Evolutionary conservation across 2,797 vertebrate genomes (phyloP).

Genomic region (Tympanoctomys barrerae): DNA sequence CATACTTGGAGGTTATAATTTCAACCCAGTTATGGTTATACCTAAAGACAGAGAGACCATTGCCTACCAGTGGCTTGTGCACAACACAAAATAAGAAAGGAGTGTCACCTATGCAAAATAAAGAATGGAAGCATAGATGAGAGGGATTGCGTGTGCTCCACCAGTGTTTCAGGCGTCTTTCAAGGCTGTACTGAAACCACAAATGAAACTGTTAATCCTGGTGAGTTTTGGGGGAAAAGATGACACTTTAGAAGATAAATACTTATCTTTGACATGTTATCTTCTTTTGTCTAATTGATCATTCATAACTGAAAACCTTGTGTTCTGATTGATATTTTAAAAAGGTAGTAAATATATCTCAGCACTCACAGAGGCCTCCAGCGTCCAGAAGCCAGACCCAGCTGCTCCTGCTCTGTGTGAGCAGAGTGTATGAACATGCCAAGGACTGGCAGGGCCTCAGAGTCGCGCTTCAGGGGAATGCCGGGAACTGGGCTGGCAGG

Average conservation of each 20-base stretch:
- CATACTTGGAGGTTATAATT: not conserved
- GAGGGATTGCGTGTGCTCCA: not conserved
- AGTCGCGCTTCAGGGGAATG: not conserved
- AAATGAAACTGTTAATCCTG: not conserved
- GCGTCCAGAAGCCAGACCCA: not conserved
- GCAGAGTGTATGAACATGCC: accelerated
- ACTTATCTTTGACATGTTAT: constrained; percentile 22
- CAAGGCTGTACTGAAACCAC: constrained; percentile 1
- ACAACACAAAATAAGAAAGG: not conserved
- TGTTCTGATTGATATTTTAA: not conserved
- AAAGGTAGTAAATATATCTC: constrained; percentile 27
- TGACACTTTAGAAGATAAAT: constrained; percentile 39
- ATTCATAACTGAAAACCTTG: constrained; percentile 7
- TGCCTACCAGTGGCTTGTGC: not conserved
- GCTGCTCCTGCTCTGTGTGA: not conserved
- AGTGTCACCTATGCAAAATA: not conserved
- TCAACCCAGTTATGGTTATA: constrained; percentile 43
- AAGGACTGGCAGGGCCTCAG: not conserved
- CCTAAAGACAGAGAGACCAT: not conserved
- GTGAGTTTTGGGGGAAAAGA: constrained; percentile 25
- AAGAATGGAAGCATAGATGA: accelerated
- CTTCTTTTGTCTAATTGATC: not conserved
- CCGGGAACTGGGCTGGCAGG: not conserved
- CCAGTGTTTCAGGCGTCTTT: not conserved
- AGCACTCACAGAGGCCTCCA: constrained; percentile 21